Evolutionary conservation across 2,888 invertebrate species (phyloP).

Genomic region (Watsonalla cultraria): DNA sequence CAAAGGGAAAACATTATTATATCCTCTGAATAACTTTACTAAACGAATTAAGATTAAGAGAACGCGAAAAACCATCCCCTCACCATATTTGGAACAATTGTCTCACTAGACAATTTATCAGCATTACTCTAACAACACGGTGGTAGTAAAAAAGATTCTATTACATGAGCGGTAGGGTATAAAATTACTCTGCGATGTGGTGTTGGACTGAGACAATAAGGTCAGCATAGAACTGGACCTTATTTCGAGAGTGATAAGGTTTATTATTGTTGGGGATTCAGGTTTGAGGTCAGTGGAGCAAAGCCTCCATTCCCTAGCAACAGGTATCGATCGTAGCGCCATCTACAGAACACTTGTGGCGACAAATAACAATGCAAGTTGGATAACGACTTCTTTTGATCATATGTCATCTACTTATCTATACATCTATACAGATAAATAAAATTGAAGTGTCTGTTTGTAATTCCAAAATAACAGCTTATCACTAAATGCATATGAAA

Average conservation of each 20-base stretch:
- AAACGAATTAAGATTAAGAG: constrained; percentile 7
- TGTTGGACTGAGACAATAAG: constrained; percentile 14
- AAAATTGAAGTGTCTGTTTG: too few species aligned
- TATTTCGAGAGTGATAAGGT: constrained; percentile 15
- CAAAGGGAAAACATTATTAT: too few species aligned
- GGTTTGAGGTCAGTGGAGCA: constrained; percentile 52
- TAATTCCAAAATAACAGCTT: too few species aligned
- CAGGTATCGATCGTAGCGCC: constrained; percentile 57
- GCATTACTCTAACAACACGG: constrained; percentile 33
- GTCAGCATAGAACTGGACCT: constrained; percentile 18
- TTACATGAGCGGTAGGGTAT: constrained; percentile 26
- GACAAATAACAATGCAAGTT: constrained; percentile 22
- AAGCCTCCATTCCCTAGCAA: constrained; percentile 34
- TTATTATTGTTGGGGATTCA: constrained; percentile 14
- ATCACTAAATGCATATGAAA: too few species aligned
- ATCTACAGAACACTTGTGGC: constrained; percentile 27
- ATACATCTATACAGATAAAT: too few species aligned
- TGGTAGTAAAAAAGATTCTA: constrained; percentile 28
- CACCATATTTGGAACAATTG: constrained; percentile 40
- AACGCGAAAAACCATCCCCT: constrained; percentile 19
- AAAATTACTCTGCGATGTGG: constrained; percentile 26
- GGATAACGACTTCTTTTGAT: constrained; percentile 7
- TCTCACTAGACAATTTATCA: constrained; percentile 47
- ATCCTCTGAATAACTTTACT: too few species aligned
- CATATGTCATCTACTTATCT: too few species aligned